A percentile compares a stretch with the other conserved stretches of the same genome.
Evolutionary conservation across 2,113 vertebrate genomes (phyloP).

Genomic region (Todiramphus saurophagus): DNA sequence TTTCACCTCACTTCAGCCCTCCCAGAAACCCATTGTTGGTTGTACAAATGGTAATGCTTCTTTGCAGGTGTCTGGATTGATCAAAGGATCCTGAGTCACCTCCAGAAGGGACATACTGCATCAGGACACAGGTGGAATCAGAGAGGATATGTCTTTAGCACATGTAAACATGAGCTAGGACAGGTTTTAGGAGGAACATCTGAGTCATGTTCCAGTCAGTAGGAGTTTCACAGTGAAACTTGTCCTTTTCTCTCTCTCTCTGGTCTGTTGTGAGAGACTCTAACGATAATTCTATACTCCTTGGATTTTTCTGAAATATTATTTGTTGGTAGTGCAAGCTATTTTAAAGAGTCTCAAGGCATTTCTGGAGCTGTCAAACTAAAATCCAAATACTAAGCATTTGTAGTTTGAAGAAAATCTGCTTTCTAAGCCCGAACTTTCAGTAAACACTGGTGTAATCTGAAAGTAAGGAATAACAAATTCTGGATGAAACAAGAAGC

Average conservation of each 20-base stretch:
- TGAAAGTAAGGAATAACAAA: slow-evolving; percentile 12
- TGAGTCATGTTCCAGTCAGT: neutral
- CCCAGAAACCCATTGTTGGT: neutral
- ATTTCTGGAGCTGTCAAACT: neutral
- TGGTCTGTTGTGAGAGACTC: neutral
- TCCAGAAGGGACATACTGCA: neutral
- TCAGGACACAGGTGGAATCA: slow-evolving; percentile 10
- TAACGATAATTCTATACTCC: neutral
- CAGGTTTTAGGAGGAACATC: neutral
- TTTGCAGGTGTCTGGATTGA: slow-evolving; percentile 1
- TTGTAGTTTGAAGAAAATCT: neutral
- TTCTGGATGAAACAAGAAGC: neutral
- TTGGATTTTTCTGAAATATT: neutral
- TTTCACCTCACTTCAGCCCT: neutral
- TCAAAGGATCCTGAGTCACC: neutral
- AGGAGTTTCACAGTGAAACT: neutral
- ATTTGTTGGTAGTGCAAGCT: neutral
- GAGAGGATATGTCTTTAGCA: slow-evolving; percentile 31
- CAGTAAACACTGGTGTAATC: neutral
- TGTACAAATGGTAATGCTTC: neutral
- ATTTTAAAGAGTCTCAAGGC: neutral
- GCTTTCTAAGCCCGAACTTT: neutral
- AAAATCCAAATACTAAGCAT: neutral
- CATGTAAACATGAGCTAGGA: neutral
- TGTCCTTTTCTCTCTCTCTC: neutral